phyloP scores from a whole-genome alignment of 2,113 vertebrate species.

The Hippolais icterina region DNA sequence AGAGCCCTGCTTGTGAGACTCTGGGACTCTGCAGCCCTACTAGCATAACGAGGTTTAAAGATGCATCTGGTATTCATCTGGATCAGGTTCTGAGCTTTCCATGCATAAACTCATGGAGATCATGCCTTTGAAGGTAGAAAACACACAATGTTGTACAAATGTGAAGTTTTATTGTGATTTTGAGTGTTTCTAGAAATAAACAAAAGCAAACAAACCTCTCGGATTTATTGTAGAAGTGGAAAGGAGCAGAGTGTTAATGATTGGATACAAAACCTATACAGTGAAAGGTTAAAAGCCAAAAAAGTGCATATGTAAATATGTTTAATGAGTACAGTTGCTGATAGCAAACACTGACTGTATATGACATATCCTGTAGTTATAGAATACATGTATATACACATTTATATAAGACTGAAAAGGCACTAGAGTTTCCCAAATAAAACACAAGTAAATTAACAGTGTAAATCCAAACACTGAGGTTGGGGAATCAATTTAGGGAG shows the following conservation, averaged over 20 bases:
- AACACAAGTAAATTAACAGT: not conserved
- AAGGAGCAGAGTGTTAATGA: not conserved
- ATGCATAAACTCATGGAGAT: accelerated
- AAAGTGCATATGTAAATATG: not conserved
- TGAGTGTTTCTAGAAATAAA: not conserved
- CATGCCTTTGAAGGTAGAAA: not conserved
- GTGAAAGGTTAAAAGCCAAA: not conserved
- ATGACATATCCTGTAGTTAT: not conserved
- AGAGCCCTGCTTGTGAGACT: not conserved
- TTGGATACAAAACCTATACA: not conserved
- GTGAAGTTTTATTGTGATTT: not conserved
- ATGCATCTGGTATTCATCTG: not conserved
- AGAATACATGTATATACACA: constrained; percentile 36
- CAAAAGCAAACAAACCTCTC: not conserved
- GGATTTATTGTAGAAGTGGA: not conserved
- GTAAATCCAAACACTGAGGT: not conserved
- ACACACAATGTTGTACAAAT: not conserved
- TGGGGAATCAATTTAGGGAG: not conserved
- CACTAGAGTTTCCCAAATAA: constrained; percentile 47
- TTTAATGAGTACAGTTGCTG: not conserved
- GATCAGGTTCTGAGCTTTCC: not conserved
- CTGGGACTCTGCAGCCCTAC: not conserved
- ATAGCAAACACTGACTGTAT: not conserved
- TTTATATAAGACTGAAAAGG: constrained; percentile 48
- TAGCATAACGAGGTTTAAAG: not conserved